phyloP scores from a whole-genome alignment of 2,113 vertebrate species.

The Anoplopoma fimbria region DNA sequence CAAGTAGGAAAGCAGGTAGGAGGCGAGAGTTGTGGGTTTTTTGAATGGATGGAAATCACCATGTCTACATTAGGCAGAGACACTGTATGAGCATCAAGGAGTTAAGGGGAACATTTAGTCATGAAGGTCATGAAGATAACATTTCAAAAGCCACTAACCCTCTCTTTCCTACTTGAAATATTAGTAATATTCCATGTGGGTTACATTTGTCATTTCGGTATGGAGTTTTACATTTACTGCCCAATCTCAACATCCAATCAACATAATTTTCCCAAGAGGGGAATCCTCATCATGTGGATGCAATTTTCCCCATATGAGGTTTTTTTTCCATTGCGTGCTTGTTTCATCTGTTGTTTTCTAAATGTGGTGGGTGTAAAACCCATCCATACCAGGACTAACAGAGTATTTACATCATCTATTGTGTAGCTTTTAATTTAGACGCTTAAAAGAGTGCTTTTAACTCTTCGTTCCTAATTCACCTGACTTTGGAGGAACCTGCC shows the following conservation, averaged over 20 bases:
- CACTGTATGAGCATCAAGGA: not conserved
- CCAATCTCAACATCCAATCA: not conserved
- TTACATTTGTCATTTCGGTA: not conserved
- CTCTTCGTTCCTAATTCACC: too few relatives aligned
- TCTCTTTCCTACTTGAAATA: not conserved
- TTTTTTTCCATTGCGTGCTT: not conserved
- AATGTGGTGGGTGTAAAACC: not conserved
- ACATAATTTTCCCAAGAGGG: too few relatives aligned
- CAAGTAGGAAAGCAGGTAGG: not conserved
- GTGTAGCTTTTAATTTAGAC: too few relatives aligned
- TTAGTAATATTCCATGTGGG: not conserved
- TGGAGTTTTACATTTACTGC: not conserved
- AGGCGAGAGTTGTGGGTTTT: not conserved
- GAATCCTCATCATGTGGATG: not conserved
- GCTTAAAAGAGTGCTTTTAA: too few relatives aligned
- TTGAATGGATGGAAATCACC: constrained; percentile 12
- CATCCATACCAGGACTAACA: not conserved
- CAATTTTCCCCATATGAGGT: not conserved
- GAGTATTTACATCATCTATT: not conserved
- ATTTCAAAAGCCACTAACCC: not conserved
- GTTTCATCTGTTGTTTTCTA: not conserved
- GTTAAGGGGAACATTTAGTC: not conserved
- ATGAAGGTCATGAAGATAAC: not conserved
- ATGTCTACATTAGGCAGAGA: constrained; percentile 1
- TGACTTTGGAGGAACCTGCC: too few relatives aligned